Percentiles rank a stretch among this genome's conserved stretches.
Evolutionary conservation across 1,140 invertebrate genomes (phyloP).

Genomic region (Pemphigus obesinymphae): DNA sequence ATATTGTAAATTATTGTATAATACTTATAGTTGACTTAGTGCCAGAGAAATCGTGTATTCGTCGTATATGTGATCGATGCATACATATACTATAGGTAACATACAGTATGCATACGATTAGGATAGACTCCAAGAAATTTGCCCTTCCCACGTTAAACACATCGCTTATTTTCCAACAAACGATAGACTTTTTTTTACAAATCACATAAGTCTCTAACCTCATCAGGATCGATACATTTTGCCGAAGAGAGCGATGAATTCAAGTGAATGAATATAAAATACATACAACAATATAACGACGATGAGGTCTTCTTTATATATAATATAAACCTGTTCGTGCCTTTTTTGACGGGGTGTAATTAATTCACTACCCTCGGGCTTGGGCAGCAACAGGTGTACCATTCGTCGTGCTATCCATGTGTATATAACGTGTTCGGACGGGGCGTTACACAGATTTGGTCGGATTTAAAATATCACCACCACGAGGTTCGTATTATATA

Average conservation of each 20-base stretch:
- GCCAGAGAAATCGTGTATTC: constrained; percentile 7
- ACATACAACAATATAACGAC: neutral
- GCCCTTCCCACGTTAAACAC: neutral
- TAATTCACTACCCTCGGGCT: constrained; percentile 8
- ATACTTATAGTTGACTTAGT: neutral
- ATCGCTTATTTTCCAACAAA: neutral
- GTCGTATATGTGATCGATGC: neutral
- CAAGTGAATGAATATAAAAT: neutral
- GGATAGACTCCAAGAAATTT: constrained; percentile 3
- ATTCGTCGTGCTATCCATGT: neutral
- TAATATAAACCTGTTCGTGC: neutral
- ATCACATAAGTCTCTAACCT: neutral
- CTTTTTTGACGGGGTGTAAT: constrained; percentile 13
- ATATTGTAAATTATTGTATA: neutral
- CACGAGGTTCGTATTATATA: neutral
- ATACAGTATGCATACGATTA: neutral
- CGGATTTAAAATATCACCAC: neutral
- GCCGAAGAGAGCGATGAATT: neutral
- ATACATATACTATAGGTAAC: neutral
- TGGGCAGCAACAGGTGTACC: neutral
- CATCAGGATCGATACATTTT: neutral
- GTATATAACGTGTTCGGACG: neutral
- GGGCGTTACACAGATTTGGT: neutral
- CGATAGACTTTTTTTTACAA: neutral
- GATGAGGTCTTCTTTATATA: neutral